Conservation (phyloP, 2,797 vertebrate genomes). For the Fundulus diaphanus region DNA sequence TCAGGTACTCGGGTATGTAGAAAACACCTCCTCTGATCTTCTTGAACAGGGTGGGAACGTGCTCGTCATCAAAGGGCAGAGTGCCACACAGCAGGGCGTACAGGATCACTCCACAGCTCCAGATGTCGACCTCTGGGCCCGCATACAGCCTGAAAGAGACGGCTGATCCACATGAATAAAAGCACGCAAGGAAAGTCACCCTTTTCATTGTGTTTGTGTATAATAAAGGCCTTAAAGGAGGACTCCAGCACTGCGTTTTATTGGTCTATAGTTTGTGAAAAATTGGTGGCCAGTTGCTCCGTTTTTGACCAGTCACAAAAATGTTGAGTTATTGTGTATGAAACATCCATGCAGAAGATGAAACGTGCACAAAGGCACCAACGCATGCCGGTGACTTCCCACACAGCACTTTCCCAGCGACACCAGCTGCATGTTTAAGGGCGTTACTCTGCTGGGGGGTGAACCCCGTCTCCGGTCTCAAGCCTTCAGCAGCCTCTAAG, state of each 20-base stretch:
- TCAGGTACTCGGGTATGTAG: slow-evolving; percentile 97
- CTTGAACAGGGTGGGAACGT: slow-evolving; percentile 97
- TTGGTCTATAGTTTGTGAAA: not conserved
- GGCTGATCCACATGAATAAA: no score
- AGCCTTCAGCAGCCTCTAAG: not conserved
- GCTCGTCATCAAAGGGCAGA: slow-evolving; percentile 97
- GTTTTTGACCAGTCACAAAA: not conserved
- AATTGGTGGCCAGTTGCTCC: not conserved
- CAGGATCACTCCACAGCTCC: slow-evolving; percentile 97
- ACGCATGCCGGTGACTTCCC: not conserved
- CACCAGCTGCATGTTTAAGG: not conserved
- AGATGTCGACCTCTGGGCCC: slow-evolving; percentile 98
- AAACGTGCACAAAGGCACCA: not conserved
- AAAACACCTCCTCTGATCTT: slow-evolving; percentile 99
- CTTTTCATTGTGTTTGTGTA: not conserved
- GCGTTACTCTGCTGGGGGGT: not conserved
- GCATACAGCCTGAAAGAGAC: slow-evolving; percentile 89
- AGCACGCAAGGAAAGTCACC: not conserved
- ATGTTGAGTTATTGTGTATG: not conserved
- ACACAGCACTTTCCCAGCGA: not conserved
- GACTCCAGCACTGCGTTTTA: no score
- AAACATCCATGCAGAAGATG: not conserved
- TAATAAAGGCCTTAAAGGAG: not conserved
- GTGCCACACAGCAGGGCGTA: slow-evolving; percentile 97
- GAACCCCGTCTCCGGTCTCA: no score